phyloP scores from a whole-genome alignment of 2,113 vertebrate species.

The Cyrtonyx montezumae region DNA sequence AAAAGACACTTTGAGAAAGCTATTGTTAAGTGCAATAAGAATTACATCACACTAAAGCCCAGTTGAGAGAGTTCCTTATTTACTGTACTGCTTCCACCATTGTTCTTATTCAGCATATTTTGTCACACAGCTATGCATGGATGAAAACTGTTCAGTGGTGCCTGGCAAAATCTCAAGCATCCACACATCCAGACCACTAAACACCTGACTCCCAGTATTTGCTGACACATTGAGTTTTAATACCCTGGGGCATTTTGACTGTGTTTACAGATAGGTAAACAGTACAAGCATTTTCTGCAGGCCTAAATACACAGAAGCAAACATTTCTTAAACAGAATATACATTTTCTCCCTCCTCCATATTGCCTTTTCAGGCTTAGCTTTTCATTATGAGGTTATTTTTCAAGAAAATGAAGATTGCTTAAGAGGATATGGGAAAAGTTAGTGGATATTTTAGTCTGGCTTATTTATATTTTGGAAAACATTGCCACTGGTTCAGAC shows the following conservation, averaged over 20 bases:
- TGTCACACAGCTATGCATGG: not conserved
- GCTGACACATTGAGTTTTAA: conserved; percentile 44
- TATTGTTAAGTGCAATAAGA: not conserved
- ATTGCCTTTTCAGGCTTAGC: not conserved
- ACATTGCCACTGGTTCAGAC: not conserved
- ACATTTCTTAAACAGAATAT: not conserved
- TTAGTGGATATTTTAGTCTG: not conserved
- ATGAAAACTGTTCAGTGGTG: not conserved
- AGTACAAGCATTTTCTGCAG: conserved; percentile 3
- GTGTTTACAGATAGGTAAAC: not conserved
- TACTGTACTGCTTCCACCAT: not conserved
- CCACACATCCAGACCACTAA: not conserved
- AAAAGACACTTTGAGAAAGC: not conserved
- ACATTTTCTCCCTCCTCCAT: not conserved
- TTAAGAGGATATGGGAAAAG: not conserved
- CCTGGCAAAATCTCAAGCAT: conserved; percentile 28
- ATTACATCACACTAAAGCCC: not conserved
- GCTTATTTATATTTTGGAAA: conserved; percentile 25
- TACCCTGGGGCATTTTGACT: conserved; percentile 26
- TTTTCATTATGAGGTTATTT: not conserved
- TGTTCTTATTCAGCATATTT: conserved; percentile 41
- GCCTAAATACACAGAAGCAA: conserved; percentile 3
- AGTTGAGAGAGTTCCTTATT: not conserved
- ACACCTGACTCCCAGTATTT: conserved; percentile 34
- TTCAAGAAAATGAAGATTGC: not conserved